Conservation (phyloP, 2,797 vertebrate species). For the Margarornis squamiger region DNA sequence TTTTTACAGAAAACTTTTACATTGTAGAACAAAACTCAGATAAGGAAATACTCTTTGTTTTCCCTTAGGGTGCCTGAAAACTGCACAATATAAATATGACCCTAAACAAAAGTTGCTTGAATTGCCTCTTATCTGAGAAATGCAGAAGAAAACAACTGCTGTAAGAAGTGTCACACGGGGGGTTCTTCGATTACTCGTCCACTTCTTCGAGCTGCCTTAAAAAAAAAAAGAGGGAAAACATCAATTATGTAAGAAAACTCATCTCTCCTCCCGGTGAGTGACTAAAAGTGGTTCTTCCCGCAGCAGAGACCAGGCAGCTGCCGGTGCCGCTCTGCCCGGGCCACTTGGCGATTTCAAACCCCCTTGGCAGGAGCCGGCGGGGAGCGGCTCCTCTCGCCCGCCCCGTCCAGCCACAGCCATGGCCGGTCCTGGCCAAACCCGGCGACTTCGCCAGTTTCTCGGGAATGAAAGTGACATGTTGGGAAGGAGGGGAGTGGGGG, state of each 20-base stretch:
- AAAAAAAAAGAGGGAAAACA: not conserved
- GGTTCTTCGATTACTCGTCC: not conserved
- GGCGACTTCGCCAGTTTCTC: not conserved
- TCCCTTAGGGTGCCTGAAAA: not conserved
- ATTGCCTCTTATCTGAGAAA: not conserved
- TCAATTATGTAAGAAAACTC: not conserved
- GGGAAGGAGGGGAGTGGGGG: not conserved
- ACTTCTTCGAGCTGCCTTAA: not conserved
- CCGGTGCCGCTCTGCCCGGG: not conserved
- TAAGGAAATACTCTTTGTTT: not conserved
- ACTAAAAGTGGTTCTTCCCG: not conserved
- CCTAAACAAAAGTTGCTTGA: not conserved
- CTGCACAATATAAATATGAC: not conserved
- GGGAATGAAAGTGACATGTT: conserved; percentile 20
- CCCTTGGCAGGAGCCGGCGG: not conserved
- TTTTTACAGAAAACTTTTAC: not conserved
- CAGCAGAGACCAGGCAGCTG: not conserved
- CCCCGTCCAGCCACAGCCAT: not conserved
- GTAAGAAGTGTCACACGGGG: not conserved
- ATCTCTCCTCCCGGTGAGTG: not conserved
- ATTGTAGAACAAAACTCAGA: not conserved
- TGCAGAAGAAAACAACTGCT: not conserved
- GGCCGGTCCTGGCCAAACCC: not conserved
- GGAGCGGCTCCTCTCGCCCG: not conserved
- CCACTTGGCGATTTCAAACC: not conserved